Evolutionary conservation across 2,888 invertebrate genomes (phyloP), one percentile per base, ranked within the genome.

Genomic region (Drosophila greeni): DNA sequence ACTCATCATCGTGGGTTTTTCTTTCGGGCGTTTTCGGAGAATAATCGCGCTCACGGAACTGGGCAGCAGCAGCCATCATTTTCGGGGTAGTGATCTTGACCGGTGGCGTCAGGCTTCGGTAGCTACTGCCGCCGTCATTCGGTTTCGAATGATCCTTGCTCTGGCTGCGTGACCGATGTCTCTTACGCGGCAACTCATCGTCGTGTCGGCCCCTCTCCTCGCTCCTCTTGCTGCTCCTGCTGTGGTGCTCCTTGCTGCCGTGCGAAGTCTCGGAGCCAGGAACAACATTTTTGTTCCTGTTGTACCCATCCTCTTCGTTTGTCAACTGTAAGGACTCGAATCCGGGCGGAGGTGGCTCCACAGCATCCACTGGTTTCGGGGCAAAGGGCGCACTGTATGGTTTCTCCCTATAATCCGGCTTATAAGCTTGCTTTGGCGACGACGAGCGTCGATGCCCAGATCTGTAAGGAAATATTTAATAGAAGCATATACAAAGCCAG

Each of bases 341-440:
- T 1, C 86, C 86, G 14, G 86, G 86, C 8, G 86, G 86, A 2
- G 86, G 86, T 0, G 86, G 86, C 58, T 82, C 82, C 34, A 77
- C 31, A 8, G 68, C 62, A 20, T 82, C 81, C 31, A 31, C 45
- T 45, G 40, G 23, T 49, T 74, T 75, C 16, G 66, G 47, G 20
- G 51, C 66, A 45, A 70, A 66, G 1, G 73, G 43, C 14, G 68
- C 70, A 12, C n/a, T 43, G 12, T 67, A 53, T 0, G 59, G 12
- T 16, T 67, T 66, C 9, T 66, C 67, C 18, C 67, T 51, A 24
- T 66, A 59, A n/a, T 67, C 67, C 11, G 49, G 43, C 24, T 67
- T 67, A 36, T 67, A 67, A 2, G 51, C 49, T 14, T 39, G 36
- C 16, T 67, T 67, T 2, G 67, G 67, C 5, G 67, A 59, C 9